Base-by-base conservation (phyloP, 1,140 invertebrate species). In the Drosophila prosaltans region DNA sequence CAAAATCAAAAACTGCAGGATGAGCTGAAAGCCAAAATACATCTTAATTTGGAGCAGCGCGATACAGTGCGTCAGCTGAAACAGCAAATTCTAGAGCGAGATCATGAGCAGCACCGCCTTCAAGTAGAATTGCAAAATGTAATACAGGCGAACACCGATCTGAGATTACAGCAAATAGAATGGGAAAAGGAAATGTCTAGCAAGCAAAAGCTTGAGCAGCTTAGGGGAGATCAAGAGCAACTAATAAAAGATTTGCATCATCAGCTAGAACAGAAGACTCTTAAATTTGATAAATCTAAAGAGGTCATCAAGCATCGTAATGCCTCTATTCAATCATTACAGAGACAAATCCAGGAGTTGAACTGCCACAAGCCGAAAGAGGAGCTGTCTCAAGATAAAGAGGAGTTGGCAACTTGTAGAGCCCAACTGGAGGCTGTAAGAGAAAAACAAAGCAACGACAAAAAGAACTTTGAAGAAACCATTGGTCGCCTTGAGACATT, bases 281-380 rank as follows among this genome's bases (percentile, higher is more conserved):
- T 76, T 5, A 93, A 93, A 36, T 72, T 91, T 2, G 79, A 91
- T 24, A 93, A 93, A 40, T 93, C 93, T 32, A 91, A 83, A 73
- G 70, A 83, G 51, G 85, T 92, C 0, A 93, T 92, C n/a, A 90
- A 85, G 77, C 81, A 80, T 36, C 69, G 85, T 5, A 90, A 82
- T 40, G 67, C 72, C 24, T 88, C 92, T 48, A 91, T 92, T n/a
- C 90, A 91, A 39, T 80, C 80, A 3, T 74, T 92, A 36, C 90
- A 91, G 5, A 75, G 81, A 0, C 77, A 92, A 21, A 45, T 92
- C 0, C 69, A 78, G 7, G 58, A 85, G 61, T 2, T 86, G 16
- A 61, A 65, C 1, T 65, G 66, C 3, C 58, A 73, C 5, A 51
- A 51, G n/a, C 5, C 45, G 48, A 36, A 5, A 4, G 72, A 74